A percentile compares a stretch with the other conserved stretches of the same genome.
Conservation (phyloP, 2,113 vertebrate genomes). For the Daboia siamensis region DNA sequence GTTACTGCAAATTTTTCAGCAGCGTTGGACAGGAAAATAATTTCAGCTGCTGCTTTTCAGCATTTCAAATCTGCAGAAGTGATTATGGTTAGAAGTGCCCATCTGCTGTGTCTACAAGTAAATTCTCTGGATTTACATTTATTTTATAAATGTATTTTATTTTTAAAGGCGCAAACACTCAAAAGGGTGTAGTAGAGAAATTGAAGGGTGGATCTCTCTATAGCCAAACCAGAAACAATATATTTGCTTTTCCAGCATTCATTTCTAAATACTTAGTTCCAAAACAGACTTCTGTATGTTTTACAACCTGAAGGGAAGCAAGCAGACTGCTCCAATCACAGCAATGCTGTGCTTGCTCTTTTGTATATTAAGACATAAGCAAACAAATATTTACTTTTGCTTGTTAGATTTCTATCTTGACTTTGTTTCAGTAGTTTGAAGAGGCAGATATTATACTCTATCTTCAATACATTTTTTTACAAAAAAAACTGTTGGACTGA, state of each 20-base stretch:
- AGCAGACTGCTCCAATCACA: conserved; percentile 9
- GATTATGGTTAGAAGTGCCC: not conserved
- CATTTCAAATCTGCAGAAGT: not conserved
- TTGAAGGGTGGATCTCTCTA: not conserved
- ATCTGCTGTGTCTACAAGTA: not conserved
- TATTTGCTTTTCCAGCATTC: not conserved
- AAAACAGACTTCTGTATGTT: not conserved
- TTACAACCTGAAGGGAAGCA: not conserved
- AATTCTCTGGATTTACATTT: not conserved
- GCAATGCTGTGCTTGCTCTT: conserved; percentile 23
- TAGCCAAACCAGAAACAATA: not conserved
- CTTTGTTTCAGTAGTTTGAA: not conserved
- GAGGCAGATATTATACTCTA: not conserved
- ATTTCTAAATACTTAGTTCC: not conserved
- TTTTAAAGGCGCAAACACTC: not conserved
- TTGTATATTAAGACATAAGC: conserved; percentile 52
- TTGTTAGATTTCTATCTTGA: not conserved
- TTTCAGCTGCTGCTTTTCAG: not conserved
- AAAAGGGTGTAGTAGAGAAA: not conserved
- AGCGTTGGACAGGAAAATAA: not conserved
- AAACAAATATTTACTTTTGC: conserved; percentile 42
- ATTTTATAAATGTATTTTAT: no score
- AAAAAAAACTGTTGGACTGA: not conserved
- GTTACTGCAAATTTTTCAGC: not conserved
- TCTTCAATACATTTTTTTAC: not conserved